Percentiles rank a stretch among this genome's conserved stretches.
phyloP scores from a whole-genome alignment of 2,797 vertebrate genomes.

The Atherinosoma microstoma region DNA sequence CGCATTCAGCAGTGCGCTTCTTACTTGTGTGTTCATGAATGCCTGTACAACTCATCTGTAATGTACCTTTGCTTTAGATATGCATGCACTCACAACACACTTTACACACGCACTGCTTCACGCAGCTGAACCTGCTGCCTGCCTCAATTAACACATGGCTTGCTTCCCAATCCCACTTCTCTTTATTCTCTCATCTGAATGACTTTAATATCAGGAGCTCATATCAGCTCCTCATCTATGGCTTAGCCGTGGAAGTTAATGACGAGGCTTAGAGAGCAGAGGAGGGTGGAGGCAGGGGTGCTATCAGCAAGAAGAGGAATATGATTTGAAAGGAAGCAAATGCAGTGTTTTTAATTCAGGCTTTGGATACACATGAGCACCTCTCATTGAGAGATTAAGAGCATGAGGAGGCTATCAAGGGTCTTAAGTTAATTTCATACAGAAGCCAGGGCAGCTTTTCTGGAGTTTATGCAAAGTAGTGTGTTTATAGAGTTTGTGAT shows the following conservation, averaged over 20 bases:
- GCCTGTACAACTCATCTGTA: not conserved
- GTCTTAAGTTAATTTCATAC: constrained; percentile 77
- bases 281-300: constrained; percentile 17
- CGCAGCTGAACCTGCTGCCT: constrained; percentile 52
- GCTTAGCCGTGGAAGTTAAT: constrained; percentile 82
- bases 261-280: constrained; percentile 77
- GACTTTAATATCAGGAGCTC: constrained; percentile 79
- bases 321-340: constrained; percentile 77
- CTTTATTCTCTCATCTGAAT: constrained; percentile 71
- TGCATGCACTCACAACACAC: not conserved
- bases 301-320: constrained; percentile 78
- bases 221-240: constrained; percentile 77
- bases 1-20: not conserved
- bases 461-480: constrained; percentile 48
- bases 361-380: constrained; percentile 83
- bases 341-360: constrained; percentile 82
- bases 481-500: constrained; percentile 38
- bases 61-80: constrained; percentile 14
- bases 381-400: constrained; percentile 80
- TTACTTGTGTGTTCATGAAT: constrained; percentile 12
- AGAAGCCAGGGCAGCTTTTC: constrained; percentile 52
- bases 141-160: constrained; percentile 73
- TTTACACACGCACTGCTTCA: constrained; percentile 20
- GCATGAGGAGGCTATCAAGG: constrained; percentile 76
- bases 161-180: constrained; percentile 62